phyloP scores from a whole-genome alignment of 2,113 vertebrate species.

The Salvator merianae region DNA sequence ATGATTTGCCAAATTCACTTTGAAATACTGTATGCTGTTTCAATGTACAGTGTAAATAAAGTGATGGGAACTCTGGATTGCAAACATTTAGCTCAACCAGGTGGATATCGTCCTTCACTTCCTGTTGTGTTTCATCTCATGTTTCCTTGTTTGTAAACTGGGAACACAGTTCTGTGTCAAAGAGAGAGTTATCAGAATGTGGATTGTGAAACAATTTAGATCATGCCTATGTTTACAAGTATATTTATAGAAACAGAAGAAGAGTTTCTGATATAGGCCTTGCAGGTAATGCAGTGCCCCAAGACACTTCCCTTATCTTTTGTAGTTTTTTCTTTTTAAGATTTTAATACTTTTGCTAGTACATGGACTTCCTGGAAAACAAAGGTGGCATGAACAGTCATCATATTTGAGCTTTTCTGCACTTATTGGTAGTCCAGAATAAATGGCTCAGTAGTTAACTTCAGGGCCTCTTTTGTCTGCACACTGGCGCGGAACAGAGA shows the following conservation, averaged over 20 bases:
- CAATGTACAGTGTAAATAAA: not conserved
- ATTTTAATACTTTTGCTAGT: too few relatives aligned
- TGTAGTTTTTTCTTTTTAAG: too few relatives aligned
- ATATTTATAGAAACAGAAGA: not conserved
- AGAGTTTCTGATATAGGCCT: too few relatives aligned
- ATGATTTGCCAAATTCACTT: not conserved
- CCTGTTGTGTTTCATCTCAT: not conserved
- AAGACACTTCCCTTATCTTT: too few relatives aligned
- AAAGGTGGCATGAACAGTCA: too few relatives aligned
- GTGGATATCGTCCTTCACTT: not conserved
- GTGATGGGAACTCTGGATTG: not conserved
- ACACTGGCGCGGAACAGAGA: too few relatives aligned
- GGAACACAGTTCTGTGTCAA: not conserved
- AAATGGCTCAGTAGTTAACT: too few relatives aligned
- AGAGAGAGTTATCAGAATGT: not conserved
- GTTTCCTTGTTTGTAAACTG: not conserved
- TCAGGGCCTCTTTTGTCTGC: too few relatives aligned
- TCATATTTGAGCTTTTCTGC: too few relatives aligned
- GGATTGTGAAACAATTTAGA: not conserved
- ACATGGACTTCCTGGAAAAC: too few relatives aligned
- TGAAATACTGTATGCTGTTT: not conserved
- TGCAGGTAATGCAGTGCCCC: too few relatives aligned
- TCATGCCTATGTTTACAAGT: not conserved
- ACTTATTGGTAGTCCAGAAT: too few relatives aligned
- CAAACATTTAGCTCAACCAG: not conserved